Evolutionary conservation across 1,140 invertebrate genomes (phyloP), one percentile per base, ranked within the genome.

Genomic region (Plodia interpunctella): DNA sequence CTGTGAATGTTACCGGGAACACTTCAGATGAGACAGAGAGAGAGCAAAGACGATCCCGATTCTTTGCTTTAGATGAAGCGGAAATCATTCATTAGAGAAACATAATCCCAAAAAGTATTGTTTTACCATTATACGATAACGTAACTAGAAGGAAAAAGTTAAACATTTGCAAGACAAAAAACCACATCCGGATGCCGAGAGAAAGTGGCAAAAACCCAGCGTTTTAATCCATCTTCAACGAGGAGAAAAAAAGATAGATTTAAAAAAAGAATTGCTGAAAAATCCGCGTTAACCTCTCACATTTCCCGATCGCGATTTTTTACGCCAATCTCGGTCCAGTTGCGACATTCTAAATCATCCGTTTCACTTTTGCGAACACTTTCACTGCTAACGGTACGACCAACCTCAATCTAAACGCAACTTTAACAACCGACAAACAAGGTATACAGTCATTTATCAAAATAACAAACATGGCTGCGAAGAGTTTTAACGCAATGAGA

Each of bases 291-390:
- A 62, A 70, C 71, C 65, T 75, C 64, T 78, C 74, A 70, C 65
- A 71, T 77, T 80, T 77, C 70, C 64, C 64, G 63, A 63, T 72
- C 64, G 67, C 67, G 59, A 72, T 71, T 74, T 77, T 74, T 70
- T 68, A 73, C 78, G 71, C 49, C 63, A 74, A 78, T 78, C 75
- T 74, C 70, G 62, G 65, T 55, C 71, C 55, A 70, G 68, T 80
- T 76, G 73, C 78, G 74, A 74, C 72, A 75, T 65, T 76, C 71
- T 65, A 72, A 80, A 77, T 72, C 74, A 72, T 74, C 70, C 78
- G 82, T 87, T 87, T 87, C 83, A 87, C 83, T 87, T 87, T 87
- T 87, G 82, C 38, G 64, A 69, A 69, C 70, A 87, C 83, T 87
- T 87, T 87, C 83, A 85, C 83, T 85, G 74, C 72, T 78, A 83